A percentile compares a stretch with the other conserved stretches of the same genome.
These are phyloP conservation scores for Chymomyza amoena DNA, from an alignment of 2,888 invertebrate genomes.

Conservation along the genomic window DNA sequence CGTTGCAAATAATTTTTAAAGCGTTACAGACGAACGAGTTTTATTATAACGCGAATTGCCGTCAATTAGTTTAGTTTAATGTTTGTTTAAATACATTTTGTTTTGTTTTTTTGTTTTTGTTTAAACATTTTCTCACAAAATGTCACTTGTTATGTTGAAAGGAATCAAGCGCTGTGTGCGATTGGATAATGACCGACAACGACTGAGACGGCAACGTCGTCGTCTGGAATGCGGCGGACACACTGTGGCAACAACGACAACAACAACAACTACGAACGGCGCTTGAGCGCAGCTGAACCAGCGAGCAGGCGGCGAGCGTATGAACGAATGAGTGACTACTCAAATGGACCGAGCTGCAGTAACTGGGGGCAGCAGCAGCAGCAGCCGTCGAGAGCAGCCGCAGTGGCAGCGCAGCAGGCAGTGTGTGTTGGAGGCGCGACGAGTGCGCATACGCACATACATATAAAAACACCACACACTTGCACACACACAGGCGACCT, in stretches of 20 bases:
- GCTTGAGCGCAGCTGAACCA: slow-evolving; percentile 65
- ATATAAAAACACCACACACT: slow-evolving; percentile 17
- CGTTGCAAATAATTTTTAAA: slow-evolving; percentile 36
- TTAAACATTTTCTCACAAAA: background rate
- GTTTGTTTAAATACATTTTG: background rate
- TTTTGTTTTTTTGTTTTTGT: background rate
- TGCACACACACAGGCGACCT: slow-evolving; percentile 20
- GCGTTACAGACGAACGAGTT: slow-evolving; percentile 43
- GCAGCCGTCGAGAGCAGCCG: slow-evolving; percentile 20
- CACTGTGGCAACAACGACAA: slow-evolving; percentile 29
- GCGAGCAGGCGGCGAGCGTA: slow-evolving; percentile 71
- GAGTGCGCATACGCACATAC: slow-evolving; percentile 66
- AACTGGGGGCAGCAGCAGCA: slow-evolving; percentile 52
- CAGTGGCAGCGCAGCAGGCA: slow-evolving; percentile 36
- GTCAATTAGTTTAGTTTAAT: background rate
- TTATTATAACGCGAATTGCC: slow-evolving; percentile 38
- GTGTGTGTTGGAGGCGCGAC: slow-evolving; percentile 56
- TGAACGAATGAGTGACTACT: slow-evolving; percentile 68
- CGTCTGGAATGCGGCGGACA: background rate
- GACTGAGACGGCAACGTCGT: slow-evolving; percentile 2
- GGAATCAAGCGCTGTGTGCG: background rate
- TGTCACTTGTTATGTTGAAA: background rate
- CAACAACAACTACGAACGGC: slow-evolving; percentile 20
- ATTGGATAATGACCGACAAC: slow-evolving; percentile 22
- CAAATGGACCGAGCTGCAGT: slow-evolving; percentile 70